These are phyloP conservation scores for Argentina silus DNA, from an alignment of 2,797 vertebrate genomes.

Conservation along the genomic window DNA sequence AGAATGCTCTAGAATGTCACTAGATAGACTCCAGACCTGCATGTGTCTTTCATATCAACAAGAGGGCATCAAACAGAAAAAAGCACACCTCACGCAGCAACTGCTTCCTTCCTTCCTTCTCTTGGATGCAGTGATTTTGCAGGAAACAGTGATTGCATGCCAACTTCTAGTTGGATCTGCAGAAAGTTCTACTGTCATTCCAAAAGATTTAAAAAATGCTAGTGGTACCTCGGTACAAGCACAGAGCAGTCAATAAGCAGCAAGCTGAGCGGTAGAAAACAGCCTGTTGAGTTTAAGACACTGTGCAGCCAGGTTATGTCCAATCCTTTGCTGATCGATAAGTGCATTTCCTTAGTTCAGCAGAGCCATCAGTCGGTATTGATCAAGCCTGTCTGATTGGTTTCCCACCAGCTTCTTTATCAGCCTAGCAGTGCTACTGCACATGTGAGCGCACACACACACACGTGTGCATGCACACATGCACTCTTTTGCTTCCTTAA, in stretches of 20 bases:
- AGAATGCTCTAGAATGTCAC: not conserved
- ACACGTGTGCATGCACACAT: not conserved
- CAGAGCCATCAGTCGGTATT: conserved; percentile 1
- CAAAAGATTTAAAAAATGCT: too few relatives aligned
- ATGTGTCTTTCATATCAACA: too few relatives aligned
- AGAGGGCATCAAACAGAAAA: too few relatives aligned
- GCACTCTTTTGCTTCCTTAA: not conserved
- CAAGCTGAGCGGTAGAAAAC: not conserved
- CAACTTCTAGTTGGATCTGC: too few relatives aligned
- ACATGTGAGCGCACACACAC: not conserved
- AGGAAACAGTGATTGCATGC: too few relatives aligned
- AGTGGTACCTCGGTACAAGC: not conserved
- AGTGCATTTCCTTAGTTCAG: conserved; percentile 15
- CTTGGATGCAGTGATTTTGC: too few relatives aligned
- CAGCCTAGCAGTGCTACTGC: not conserved
- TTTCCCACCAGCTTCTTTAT: conserved; percentile 1
- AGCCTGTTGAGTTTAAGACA: not conserved
- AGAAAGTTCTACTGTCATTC: too few relatives aligned
- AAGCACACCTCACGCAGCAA: too few relatives aligned
- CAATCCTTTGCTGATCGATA: conserved; percentile 18
- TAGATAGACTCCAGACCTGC: too few relatives aligned
- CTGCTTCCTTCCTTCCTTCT: too few relatives aligned
- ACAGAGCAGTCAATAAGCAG: not conserved
- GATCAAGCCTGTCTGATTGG: not conserved
- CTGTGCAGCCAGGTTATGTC: conserved; percentile 16